A percentile compares a stretch with the other conserved stretches of the same genome.
Evolutionary conservation across 2,113 vertebrate genomes (phyloP).

Genomic region (Zapornia atra): DNA sequence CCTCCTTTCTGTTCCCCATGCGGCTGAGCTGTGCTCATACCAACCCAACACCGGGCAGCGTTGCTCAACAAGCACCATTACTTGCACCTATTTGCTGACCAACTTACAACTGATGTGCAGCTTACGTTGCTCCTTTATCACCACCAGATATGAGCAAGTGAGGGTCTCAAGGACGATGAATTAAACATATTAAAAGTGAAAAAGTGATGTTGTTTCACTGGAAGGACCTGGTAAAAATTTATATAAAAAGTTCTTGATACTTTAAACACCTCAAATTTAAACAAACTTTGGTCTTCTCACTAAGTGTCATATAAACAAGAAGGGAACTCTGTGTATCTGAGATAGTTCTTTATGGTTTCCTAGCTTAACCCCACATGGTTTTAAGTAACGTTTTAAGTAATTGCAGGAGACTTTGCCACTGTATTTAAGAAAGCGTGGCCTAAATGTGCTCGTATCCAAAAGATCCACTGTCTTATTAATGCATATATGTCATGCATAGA

Average conservation of each 20-base stretch:
- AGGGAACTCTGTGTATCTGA: not conserved
- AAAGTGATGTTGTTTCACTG: not conserved
- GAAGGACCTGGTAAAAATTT: not conserved
- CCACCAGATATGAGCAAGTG: accelerated
- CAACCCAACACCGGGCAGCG: accelerated
- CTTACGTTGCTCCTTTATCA: not conserved
- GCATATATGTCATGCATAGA: slow-evolving; percentile 53
- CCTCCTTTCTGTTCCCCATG: slow-evolving; percentile 63
- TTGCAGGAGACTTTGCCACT: not conserved
- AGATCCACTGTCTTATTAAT: slow-evolving; percentile 13
- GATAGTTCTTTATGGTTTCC: slow-evolving; percentile 36
- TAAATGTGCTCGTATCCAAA: not conserved
- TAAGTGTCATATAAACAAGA: not conserved
- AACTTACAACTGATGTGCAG: not conserved
- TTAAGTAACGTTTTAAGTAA: not conserved
- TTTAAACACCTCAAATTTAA: not conserved
- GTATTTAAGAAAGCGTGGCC: not conserved
- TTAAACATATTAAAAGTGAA: not conserved
- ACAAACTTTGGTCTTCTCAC: not conserved
- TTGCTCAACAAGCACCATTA: not conserved
- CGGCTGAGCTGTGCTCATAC: not conserved
- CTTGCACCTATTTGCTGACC: slow-evolving; percentile 45
- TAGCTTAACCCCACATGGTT: not conserved
- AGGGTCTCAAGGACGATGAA: not conserved
- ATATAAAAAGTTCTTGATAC: not conserved